Conservation (phyloP, 2,888 invertebrate genomes). For the Uropetala carovei region DNA sequence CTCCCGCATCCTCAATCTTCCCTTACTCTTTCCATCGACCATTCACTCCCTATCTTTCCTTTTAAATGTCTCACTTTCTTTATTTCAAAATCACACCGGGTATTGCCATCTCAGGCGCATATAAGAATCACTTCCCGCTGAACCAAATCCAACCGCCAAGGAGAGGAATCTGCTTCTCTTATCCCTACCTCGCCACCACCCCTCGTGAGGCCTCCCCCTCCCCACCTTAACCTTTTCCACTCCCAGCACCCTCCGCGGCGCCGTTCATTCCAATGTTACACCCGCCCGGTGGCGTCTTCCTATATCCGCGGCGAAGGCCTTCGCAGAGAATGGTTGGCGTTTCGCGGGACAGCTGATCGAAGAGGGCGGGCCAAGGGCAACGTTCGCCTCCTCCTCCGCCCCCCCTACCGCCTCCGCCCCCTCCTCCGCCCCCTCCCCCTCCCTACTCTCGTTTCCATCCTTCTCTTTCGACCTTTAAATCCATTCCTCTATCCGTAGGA, state of each 20-base stretch:
- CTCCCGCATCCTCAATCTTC: neutral
- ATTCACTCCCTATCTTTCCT: neutral
- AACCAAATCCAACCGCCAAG: no score
- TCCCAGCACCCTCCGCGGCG: no score
- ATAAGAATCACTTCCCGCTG: no score
- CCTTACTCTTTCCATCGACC: neutral
- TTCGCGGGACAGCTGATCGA: slow-evolving; percentile 19
- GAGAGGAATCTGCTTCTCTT: no score
- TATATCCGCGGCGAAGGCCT: neutral
- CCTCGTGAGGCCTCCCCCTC: no score
- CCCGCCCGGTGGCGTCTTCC: neutral
- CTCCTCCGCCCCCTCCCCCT: neutral
- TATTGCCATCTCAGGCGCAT: no score
- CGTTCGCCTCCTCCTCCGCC: neutral
- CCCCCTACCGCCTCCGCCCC: neutral
- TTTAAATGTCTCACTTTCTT: no score
- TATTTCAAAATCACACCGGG: no score
- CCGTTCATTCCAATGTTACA: no score
- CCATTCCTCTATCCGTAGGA: neutral
- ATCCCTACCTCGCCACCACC: no score
- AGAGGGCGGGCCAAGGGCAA: slow-evolving; percentile 48
- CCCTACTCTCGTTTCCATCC: neutral
- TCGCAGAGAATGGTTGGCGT: neutral
- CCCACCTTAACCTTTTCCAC: no score
- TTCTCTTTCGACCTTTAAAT: neutral